Conservation (phyloP, 2,888 invertebrate genomes). For the Mechanitis mazaeus region DNA sequence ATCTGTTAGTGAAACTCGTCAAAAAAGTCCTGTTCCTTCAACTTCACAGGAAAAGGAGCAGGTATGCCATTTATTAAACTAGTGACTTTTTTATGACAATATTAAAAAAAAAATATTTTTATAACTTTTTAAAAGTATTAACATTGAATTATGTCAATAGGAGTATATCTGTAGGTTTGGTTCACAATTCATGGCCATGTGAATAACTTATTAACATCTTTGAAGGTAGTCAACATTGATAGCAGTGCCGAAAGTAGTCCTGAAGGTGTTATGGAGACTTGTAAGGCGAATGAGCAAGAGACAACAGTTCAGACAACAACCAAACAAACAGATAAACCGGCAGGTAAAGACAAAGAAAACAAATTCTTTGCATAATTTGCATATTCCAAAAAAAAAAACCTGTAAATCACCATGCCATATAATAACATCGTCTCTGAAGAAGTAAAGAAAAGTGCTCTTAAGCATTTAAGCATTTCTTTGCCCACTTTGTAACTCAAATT, state of each 20-base stretch:
- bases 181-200: too few relatives aligned
- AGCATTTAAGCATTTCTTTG: too few relatives aligned
- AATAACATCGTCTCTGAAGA: too few relatives aligned
- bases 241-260: constrained; percentile 68
- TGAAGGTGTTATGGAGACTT: constrained; percentile 44
- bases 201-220: not conserved
- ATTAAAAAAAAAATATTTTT: too few relatives aligned
- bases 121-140: too few relatives aligned
- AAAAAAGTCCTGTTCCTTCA: constrained; percentile 59
- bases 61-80: not conserved
- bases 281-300: constrained; percentile 49
- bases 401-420: too few relatives aligned
- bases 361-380: not conserved
- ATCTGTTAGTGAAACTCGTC: constrained; percentile 44
- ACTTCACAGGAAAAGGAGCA: constrained; percentile 54
- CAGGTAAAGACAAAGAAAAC: not conserved
- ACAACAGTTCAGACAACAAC: constrained; percentile 10
- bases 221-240: constrained; percentile 60
- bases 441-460: too few relatives aligned
- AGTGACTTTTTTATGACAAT: not conserved
- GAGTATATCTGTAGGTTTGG: too few relatives aligned
- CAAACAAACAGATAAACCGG: constrained; percentile 29
- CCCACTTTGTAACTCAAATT: too few relatives aligned
- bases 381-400: too few relatives aligned
- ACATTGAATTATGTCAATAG: too few relatives aligned